A percentile compares a stretch with the other conserved stretches of the same genome.
These are phyloP conservation scores for Bellardia pandia DNA, from an alignment of 2,888 invertebrate genomes.

Conservation along the genomic window DNA sequence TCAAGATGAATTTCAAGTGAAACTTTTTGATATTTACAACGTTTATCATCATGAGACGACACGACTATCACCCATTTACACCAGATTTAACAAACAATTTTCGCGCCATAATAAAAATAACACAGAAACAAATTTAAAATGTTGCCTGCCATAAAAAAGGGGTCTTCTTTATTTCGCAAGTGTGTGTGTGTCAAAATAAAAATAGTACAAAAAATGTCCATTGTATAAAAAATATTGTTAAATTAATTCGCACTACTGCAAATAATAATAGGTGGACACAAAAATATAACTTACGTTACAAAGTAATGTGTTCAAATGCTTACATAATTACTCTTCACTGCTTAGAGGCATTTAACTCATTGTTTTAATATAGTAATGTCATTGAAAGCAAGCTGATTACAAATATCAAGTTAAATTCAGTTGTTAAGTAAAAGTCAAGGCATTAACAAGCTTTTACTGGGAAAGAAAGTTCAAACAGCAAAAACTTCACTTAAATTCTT, in stretches of 20 bases:
- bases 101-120: slow-evolving; percentile 8
- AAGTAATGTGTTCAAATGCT: too few relatives aligned
- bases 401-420: too few relatives aligned
- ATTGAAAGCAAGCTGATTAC: too few relatives aligned
- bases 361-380: too few relatives aligned
- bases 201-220: not conserved
- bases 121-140: not conserved
- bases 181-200: not conserved
- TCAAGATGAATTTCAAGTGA: slow-evolving; percentile 55
- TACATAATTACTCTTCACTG: too few relatives aligned
- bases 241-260: not conserved
- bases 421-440: too few relatives aligned
- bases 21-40: slow-evolving; percentile 43
- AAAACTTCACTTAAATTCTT: too few relatives aligned
- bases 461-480: too few relatives aligned
- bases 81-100: not conserved
- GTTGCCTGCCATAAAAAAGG: slow-evolving; percentile 10
- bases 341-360: too few relatives aligned
- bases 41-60: not conserved
- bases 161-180: not conserved
- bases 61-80: not conserved
- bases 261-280: not conserved
- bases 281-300: too few relatives aligned
- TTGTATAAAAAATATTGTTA: not conserved
- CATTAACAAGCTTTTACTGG: too few relatives aligned